Evolutionary conservation across 2,113 vertebrate species (phyloP).

Genomic region (Ardeotis arabs): DNA sequence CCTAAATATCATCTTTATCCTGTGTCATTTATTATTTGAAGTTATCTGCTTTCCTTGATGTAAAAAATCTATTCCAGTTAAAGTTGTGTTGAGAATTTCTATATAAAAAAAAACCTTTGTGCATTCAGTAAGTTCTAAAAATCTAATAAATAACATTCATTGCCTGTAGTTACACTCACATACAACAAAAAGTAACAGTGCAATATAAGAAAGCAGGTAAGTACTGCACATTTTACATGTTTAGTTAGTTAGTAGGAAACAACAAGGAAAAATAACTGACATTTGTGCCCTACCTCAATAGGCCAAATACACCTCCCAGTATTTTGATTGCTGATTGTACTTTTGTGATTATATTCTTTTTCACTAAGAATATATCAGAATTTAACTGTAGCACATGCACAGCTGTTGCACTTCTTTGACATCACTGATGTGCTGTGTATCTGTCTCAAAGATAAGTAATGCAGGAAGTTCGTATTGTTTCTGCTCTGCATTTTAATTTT

Average conservation of each 20-base stretch:
- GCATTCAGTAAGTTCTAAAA: not conserved
- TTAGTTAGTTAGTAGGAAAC: not conserved
- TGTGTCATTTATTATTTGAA: not conserved
- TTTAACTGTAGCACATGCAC: not conserved
- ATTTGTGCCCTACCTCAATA: not conserved
- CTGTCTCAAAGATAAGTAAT: not conserved
- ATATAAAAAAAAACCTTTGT: not conserved
- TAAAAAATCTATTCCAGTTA: not conserved
- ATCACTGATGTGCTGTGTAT: not conserved
- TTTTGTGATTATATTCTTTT: not conserved
- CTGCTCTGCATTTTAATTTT: conserved; percentile 34
- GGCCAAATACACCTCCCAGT: not conserved
- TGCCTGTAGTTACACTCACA: not conserved
- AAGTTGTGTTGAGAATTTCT: not conserved
- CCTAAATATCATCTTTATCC: not conserved
- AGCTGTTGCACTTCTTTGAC: not conserved
- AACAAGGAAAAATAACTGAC: not conserved
- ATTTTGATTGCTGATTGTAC: not conserved
- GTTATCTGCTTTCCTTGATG: not conserved
- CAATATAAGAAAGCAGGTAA: not conserved
- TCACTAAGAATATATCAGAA: not conserved
- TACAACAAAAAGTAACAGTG: not conserved
- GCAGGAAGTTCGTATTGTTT: not conserved
- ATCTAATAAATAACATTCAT: not conserved
- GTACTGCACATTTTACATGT: not conserved